Evolutionary conservation across 1,140 invertebrate species (phyloP).

Genomic region (Drosophila navojoa): DNA sequence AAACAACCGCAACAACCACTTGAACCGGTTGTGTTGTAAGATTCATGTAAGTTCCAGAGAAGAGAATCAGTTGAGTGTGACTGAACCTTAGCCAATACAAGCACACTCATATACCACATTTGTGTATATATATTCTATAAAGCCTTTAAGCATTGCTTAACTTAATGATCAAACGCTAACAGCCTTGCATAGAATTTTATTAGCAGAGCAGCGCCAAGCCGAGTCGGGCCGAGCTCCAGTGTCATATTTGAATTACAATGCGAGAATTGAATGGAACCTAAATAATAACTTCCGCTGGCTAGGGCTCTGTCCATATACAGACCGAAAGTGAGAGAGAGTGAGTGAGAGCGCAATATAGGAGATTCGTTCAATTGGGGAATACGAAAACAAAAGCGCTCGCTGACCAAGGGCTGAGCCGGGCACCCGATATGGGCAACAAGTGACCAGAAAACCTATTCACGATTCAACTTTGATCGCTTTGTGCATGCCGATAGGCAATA

Average conservation of each 20-base stretch:
- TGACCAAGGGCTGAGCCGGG: constrained; percentile 29
- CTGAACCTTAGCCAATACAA: constrained; percentile 63
- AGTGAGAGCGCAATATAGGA: constrained; percentile 11
- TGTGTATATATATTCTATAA: constrained; percentile 21
- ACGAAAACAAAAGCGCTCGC: constrained; percentile 45
- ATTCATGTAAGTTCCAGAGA: constrained; percentile 70
- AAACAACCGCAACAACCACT: constrained; percentile 51
- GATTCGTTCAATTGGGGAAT: constrained; percentile 32
- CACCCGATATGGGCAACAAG: constrained; percentile 58
- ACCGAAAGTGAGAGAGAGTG: constrained; percentile 1
- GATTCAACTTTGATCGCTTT: constrained; percentile 48
- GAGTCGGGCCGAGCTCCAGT: neutral
- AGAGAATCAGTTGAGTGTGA: constrained; percentile 74
- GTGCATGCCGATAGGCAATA: constrained; percentile 54
- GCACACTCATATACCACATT: constrained; percentile 20
- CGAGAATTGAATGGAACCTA: constrained; percentile 52
- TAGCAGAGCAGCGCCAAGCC: neutral
- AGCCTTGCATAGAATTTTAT: constrained; percentile 35
- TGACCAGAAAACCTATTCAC: constrained; percentile 45
- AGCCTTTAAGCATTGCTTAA: constrained; percentile 31
- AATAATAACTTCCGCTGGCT: constrained; percentile 74
- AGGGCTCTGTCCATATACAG: constrained; percentile 40
- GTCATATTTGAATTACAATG: constrained; percentile 73
- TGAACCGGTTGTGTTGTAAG: constrained; percentile 78
- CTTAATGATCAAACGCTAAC: constrained; percentile 37